phyloP scores from a whole-genome alignment of 2,797 vertebrate species.

The Coluber constrictor region DNA sequence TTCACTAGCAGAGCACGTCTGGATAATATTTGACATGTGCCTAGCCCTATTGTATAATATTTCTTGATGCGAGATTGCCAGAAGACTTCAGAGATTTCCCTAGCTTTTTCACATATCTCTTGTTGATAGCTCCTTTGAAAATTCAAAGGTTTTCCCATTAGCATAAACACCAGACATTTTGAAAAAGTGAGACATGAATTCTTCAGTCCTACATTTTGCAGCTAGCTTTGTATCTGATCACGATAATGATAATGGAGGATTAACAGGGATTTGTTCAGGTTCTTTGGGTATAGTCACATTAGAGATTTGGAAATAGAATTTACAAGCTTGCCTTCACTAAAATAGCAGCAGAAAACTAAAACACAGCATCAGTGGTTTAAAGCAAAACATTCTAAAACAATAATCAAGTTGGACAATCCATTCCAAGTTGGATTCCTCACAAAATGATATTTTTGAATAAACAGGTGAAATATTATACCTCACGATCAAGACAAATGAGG shows the following conservation, averaged over 20 bases:
- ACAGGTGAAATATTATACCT: not conserved
- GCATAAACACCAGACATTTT: not conserved
- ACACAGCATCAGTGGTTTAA: not conserved
- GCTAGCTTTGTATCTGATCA: conserved; percentile 11
- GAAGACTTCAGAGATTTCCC: not conserved
- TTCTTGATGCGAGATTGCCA: not conserved
- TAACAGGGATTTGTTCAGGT: conserved; percentile 23
- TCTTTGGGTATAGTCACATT: not conserved
- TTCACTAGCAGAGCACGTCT: not conserved
- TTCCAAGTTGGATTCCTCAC: not conserved
- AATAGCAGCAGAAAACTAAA: not conserved
- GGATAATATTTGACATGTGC: not conserved
- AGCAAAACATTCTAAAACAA: conserved; percentile 21
- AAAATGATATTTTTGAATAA: not conserved
- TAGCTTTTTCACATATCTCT: not conserved
- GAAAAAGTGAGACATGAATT: not conserved
- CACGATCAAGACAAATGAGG: not conserved
- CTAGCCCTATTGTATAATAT: not conserved
- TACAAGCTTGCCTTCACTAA: conserved; percentile 11
- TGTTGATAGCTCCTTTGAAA: not conserved
- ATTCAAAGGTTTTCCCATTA: not conserved
- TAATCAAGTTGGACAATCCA: not conserved
- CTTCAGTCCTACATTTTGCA: not conserved
- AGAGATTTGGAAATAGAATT: conserved; percentile 19
- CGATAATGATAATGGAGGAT: conserved; percentile 16